A percentile compares a stretch with the other conserved stretches of the same genome.
Evolutionary conservation across 2,113 vertebrate species (phyloP).

Genomic region (Rutilus rutilus): DNA sequence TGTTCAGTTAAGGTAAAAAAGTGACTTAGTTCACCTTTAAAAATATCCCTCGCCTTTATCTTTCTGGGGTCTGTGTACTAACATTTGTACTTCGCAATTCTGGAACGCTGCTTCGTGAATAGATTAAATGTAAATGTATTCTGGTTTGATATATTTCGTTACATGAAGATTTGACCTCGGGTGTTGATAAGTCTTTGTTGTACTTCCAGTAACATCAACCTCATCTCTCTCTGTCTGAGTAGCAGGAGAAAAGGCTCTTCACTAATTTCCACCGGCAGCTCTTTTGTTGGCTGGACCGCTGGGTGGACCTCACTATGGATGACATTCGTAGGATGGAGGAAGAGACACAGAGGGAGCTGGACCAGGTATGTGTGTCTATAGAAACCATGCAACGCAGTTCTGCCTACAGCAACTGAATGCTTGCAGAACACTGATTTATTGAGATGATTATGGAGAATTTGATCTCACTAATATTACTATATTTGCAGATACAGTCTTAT

Average conservation of each 20-base stretch:
- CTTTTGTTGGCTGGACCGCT: conserved; percentile 76
- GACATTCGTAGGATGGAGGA: conserved; percentile 77
- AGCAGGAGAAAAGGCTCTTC: conserved; percentile 77
- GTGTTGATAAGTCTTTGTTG: neutral
- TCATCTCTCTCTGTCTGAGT: conserved; percentile 5
- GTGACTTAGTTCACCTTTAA: too few species aligned
- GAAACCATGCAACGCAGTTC: neutral
- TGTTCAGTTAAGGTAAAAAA: too few species aligned
- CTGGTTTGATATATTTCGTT: neutral
- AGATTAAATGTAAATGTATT: too few species aligned
- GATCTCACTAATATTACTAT: neutral
- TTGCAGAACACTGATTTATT: neutral
- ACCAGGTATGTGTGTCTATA: conserved; percentile 63
- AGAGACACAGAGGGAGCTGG: conserved; percentile 73
- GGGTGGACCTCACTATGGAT: conserved; percentile 76
- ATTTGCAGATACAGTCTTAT: neutral
- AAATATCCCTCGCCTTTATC: too few species aligned
- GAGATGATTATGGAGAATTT: neutral
- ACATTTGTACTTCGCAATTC: too few species aligned
- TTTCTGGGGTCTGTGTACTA: too few species aligned
- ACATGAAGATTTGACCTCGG: neutral
- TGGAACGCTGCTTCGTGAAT: too few species aligned
- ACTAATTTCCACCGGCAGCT: conserved; percentile 78
- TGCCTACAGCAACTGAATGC: neutral
- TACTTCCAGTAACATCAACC: neutral